Conservation (phyloP, 2,797 vertebrate genomes). For the Gymnothorax reevesii region DNA sequence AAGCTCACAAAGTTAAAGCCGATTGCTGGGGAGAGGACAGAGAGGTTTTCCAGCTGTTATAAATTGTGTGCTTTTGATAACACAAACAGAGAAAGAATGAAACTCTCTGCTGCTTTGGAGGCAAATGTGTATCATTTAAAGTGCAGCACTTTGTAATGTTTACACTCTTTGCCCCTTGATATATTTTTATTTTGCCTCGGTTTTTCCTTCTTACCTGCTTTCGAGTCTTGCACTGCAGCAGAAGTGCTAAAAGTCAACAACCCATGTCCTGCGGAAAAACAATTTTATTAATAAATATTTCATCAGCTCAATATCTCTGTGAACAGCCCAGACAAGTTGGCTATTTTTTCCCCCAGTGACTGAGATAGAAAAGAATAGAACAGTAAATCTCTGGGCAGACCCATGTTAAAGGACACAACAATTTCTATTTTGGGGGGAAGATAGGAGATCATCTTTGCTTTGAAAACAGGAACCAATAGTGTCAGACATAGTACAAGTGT, state of each 20-base stretch:
- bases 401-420: neutral
- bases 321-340: neutral
- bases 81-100: neutral
- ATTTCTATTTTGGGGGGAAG: neutral
- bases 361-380: neutral
- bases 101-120: neutral
- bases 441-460: too few relatives aligned
- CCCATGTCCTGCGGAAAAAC: neutral
- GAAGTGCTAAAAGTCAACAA: neutral
- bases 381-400: neutral
- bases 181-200: neutral
- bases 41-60: neutral
- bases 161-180: neutral
- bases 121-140: neutral
- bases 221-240: neutral
- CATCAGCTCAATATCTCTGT: neutral
- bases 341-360: neutral
- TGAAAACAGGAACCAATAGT: too few relatives aligned
- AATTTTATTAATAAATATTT: conserved; percentile 1
- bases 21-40: neutral
- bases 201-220: neutral
- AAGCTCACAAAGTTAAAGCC: neutral
- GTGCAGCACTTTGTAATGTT: conserved; percentile 1
- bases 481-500: too few relatives aligned
- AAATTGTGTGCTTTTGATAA: neutral